Conservation (phyloP, 1,140 invertebrate species). For the Olivierus martensii region DNA sequence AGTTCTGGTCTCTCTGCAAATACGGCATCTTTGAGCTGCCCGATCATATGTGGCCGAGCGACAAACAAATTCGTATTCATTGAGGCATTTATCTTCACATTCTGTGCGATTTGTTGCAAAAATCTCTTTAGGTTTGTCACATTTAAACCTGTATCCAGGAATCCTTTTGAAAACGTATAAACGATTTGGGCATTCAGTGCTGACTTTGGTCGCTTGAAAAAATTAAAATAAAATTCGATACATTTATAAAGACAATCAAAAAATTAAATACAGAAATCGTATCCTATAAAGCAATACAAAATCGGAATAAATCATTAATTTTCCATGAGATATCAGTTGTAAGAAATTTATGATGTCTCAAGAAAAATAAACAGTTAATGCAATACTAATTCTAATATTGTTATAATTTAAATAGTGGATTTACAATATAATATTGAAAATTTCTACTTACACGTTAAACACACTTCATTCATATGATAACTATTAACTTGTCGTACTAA, state of each 20-base stretch:
- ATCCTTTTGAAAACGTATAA: conserved; percentile 76
- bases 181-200: conserved; percentile 69
- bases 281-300: too few species aligned
- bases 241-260: too few species aligned
- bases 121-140: conserved; percentile 38
- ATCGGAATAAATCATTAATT: too few species aligned
- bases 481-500: conserved; percentile 69
- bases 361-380: too few species aligned
- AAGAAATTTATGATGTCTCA: too few species aligned
- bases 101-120: conserved; percentile 56
- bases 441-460: conserved; percentile 59
- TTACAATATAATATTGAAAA: too few species aligned
- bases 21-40: conserved; percentile 53
- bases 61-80: conserved; percentile 59
- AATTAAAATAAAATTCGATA: too few species aligned
- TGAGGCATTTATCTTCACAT: conserved; percentile 78
- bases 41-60: conserved; percentile 69
- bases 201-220: conserved; percentile 39
- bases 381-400: too few species aligned
- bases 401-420: too few species aligned
- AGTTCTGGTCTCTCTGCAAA: conserved; percentile 63
- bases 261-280: too few species aligned
- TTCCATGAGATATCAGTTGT: too few species aligned
- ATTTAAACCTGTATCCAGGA: conserved; percentile 38
- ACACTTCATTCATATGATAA: conserved; percentile 78